Evolutionary conservation across 2,888 invertebrate genomes (phyloP), one percentile per base, ranked within the genome.

Genomic region (Homarus gammarus): DNA sequence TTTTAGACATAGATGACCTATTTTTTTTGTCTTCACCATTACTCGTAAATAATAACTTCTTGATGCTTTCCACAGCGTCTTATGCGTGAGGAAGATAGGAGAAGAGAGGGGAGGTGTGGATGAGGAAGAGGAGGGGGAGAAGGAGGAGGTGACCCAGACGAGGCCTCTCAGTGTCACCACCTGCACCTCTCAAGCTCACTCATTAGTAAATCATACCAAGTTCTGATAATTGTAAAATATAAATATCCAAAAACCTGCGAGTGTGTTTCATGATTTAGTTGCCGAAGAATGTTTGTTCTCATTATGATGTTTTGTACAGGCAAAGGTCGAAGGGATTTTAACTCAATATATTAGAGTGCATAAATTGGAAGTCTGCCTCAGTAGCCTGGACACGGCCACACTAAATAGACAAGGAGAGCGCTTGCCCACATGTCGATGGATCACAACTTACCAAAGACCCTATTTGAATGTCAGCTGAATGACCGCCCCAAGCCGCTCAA

Each of bases 401-500:
- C 49, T 75, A 49, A 75, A 22, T 44, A n/a, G 49, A 75, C 49
- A 75, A 49, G 75, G 18, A n/a, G 44, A 15, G 40, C 75, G 44
- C 44, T 40, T 18, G 36, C 31, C 27, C 18, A 44, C 27, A 44
- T 40, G 75, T 75, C 44, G 75, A 75, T 40, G 75, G 44, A 44
- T 75, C n/a, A 8, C 27, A 75, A 27, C 27, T 44, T 40, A 75
- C 22, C 40, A 18, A 40, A n/a, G 12, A n/a, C 27, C 40, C n/a
- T 75, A 44, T 75, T 75, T 33, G 75, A 3, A 15, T n/a, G 75
- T 40, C 75, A 44, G 75, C 12, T 75, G 75, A 75, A 44, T 44
- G 27, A 36, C 12, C 44, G 75, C 22, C 15, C n/a, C 18, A 8
- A 1, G n/a, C 38, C 36, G n/a, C 22, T 38, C 38, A 22, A 22